Evolutionary conservation across 2,797 vertebrate genomes (phyloP), one percentile per base, ranked within the genome.

Genomic region (Rhynchotus rufescens): DNA sequence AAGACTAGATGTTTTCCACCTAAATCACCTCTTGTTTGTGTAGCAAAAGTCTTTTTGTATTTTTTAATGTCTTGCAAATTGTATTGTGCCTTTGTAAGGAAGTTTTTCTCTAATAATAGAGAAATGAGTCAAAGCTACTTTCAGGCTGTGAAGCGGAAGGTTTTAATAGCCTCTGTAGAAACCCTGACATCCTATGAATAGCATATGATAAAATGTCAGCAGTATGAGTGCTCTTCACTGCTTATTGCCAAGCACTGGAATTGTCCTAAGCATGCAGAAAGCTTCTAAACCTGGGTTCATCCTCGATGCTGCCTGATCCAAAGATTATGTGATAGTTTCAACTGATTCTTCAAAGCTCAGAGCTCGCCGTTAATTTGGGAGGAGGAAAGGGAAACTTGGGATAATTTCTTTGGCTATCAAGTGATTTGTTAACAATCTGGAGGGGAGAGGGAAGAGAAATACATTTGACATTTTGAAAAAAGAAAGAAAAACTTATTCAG

Each of bases 81-180:
- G 10, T 51, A 12, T 57, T 86, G 71, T 59, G 57, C 42, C 42
- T 77, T 36, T 74, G 51, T 74, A 72, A 61, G 44, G 32, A 60
- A n/a, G 38, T 66, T 52, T 80, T 83, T 47, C 72, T 28, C 65
- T 88, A 73, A 32, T 54, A 82, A 62, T 72, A 78, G 81, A 84
- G 51, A 68, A 88, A 47, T 88, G 30, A 91, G 75, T 92, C 72
- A 88, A 77, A 94, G 42, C 34, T 89, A 6, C 34, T 84, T 65
- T 65, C 28, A 62, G 40, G 36, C 23, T 32, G 44, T 20, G 45
- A 91, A 89, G 49, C 2, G 28, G 75, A 40, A 95, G 67, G 57
- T 80, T 92, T 84, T 88, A 54, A 47, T 80, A 3, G 34, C 56
- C 60, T 61, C 12, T 74, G 36, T 54, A 68, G 22, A 82, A 68